Evolutionary conservation across 1,140 invertebrate genomes (phyloP).

Genomic region (Apolygus lucorum): DNA sequence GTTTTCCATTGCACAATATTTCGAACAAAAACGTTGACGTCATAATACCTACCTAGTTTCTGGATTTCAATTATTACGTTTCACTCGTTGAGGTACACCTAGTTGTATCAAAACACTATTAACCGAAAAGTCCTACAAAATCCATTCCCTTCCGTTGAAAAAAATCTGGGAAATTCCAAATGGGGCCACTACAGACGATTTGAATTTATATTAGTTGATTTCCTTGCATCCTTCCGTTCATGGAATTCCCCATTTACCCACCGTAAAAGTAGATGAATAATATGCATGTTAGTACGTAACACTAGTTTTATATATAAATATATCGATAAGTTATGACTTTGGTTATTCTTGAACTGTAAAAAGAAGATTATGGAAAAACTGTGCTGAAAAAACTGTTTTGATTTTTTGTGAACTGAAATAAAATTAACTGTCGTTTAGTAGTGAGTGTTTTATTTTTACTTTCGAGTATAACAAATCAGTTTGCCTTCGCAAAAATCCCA

Average conservation of each 20-base stretch:
- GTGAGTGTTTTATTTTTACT: conserved; percentile 8
- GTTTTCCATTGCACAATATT: too few species aligned
- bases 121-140: too few species aligned
- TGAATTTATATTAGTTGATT: background rate
- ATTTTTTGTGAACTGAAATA: conserved; percentile 16
- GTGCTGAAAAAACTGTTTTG: background rate
- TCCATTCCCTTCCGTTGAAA: too few species aligned
- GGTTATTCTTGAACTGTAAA: background rate
- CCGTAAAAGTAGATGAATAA: background rate
- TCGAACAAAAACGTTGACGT: too few species aligned
- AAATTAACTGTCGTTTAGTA: conserved; percentile 12
- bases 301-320: conserved; percentile 12
- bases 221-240: background rate
- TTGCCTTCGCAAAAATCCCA: too few species aligned
- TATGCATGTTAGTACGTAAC: conserved; percentile 4
- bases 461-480: background rate
- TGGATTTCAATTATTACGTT: too few species aligned
- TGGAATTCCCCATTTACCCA: background rate
- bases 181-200: conserved; percentile 1
- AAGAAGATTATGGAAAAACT: background rate
- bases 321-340: conserved; percentile 7
- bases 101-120: too few species aligned
- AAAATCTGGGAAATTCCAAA: too few species aligned
- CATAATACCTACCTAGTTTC: too few species aligned
- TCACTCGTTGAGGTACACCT: too few species aligned